Conservation (phyloP, 2,797 vertebrate genomes). For the Tadarida brasiliensis region DNA sequence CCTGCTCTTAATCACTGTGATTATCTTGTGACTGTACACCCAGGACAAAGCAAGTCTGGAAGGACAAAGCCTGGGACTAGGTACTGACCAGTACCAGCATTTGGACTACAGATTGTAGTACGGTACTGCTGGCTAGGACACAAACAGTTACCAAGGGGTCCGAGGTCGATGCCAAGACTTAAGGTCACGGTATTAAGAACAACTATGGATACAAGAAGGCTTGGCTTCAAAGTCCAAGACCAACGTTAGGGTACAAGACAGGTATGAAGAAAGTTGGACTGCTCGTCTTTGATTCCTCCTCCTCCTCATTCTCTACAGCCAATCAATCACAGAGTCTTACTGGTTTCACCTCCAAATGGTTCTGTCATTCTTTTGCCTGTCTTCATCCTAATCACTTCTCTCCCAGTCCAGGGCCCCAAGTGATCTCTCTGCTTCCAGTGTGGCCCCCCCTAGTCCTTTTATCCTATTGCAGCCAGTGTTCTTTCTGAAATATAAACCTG, state of each 20-base stretch:
- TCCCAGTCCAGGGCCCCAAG: background rate
- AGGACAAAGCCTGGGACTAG: background rate
- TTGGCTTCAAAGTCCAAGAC: background rate
- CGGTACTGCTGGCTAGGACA: background rate
- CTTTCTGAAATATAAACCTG: background rate
- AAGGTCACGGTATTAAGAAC: background rate
- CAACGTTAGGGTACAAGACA: background rate
- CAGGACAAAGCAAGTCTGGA: background rate
- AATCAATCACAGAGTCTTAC: background rate
- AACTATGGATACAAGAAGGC: background rate
- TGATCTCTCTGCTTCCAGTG: background rate
- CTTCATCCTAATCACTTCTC: background rate
- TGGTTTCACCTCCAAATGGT: background rate
- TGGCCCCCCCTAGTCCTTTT: background rate
- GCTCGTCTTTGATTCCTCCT: background rate
- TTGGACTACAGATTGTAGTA: background rate
- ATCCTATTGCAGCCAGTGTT: background rate
- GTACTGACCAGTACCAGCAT: background rate
- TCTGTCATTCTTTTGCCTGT: background rate
- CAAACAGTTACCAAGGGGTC: background rate
- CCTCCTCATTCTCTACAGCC: background rate
- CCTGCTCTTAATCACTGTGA: background rate
- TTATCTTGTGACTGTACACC: background rate
- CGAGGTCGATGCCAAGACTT: background rate
- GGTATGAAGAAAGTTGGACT: background rate